Conservation (phyloP, 2,797 vertebrate species). For the Cheirogaleus major region DNA sequence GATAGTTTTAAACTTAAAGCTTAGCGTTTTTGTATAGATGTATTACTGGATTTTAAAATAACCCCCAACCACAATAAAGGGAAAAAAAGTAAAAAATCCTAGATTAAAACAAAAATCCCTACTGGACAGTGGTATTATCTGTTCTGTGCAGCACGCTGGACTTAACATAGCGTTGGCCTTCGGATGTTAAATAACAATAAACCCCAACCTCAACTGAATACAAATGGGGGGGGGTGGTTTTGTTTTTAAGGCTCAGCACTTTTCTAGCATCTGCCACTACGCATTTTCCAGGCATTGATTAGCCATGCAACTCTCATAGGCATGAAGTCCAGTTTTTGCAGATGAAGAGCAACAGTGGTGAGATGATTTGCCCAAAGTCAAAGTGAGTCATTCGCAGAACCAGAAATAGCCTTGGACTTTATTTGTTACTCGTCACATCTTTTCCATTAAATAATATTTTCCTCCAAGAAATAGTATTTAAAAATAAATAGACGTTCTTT, state of each 20-base stretch:
- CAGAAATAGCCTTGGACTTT: constrained; percentile 58
- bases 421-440: constrained; percentile 50
- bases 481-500: constrained; percentile 59
- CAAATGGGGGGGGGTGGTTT: constrained; percentile 72
- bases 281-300: constrained; percentile 80
- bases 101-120: constrained; percentile 60
- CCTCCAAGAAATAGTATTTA: constrained; percentile 60
- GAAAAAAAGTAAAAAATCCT: constrained; percentile 57
- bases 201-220: constrained; percentile 77
- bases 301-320: constrained; percentile 76
- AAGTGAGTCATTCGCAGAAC: constrained; percentile 69
- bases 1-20: constrained; percentile 76
- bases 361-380: constrained; percentile 74
- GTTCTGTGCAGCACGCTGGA: constrained; percentile 66
- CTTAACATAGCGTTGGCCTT: constrained; percentile 71
- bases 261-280: constrained; percentile 80
- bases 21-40: constrained; percentile 25
- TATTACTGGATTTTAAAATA: constrained; percentile 64
- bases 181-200: constrained; percentile 78
- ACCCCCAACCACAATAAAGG: constrained; percentile 36
- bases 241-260: constrained; percentile 80
- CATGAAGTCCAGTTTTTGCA: constrained; percentile 75
- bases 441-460: constrained; percentile 67
- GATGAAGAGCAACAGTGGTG: constrained; percentile 74
- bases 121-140: constrained; percentile 69